These are phyloP conservation scores for Tauraco hartlaubi DNA, from an alignment of 2,797 vertebrate genomes.

Conservation along the genomic window DNA sequence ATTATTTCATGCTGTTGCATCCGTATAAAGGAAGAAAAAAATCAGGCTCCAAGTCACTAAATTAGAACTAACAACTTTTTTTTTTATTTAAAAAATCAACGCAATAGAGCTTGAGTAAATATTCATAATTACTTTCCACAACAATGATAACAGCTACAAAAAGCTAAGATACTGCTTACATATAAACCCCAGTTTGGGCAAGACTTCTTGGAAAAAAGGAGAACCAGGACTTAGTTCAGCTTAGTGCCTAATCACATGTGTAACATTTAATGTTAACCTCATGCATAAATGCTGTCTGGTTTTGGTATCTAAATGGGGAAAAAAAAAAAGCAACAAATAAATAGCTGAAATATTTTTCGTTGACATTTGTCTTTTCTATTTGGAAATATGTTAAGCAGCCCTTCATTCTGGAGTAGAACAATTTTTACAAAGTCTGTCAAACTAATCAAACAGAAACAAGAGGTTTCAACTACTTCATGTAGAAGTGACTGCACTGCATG, in stretches of 20 bases:
- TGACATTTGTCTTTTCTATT: not conserved
- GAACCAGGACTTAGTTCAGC: not conserved
- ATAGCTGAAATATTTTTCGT: not conserved
- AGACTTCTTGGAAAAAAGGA: not conserved
- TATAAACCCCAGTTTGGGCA: not conserved
- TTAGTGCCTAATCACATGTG: not conserved
- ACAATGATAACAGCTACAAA: not conserved
- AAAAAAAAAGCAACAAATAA: not conserved
- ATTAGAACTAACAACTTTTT: not conserved
- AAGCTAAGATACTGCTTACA: not conserved
- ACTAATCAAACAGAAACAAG: not conserved
- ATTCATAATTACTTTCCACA: not conserved
- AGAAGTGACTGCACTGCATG: not conserved
- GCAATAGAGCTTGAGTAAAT: not conserved
- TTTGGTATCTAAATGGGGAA: not conserved
- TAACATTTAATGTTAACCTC: not conserved
- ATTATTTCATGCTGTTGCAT: not conserved
- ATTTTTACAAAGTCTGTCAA: slow-evolving; percentile 3
- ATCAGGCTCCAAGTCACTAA: not conserved
- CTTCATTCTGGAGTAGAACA: not conserved
- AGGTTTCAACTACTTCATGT: not conserved
- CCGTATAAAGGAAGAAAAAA: not conserved
- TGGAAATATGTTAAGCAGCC: not conserved
- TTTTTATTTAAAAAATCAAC: not conserved
- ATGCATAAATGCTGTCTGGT: not conserved